Conservation (phyloP, 37 sponge, comb jelly and placozoan species). For the Axinella damicornis region DNA sequence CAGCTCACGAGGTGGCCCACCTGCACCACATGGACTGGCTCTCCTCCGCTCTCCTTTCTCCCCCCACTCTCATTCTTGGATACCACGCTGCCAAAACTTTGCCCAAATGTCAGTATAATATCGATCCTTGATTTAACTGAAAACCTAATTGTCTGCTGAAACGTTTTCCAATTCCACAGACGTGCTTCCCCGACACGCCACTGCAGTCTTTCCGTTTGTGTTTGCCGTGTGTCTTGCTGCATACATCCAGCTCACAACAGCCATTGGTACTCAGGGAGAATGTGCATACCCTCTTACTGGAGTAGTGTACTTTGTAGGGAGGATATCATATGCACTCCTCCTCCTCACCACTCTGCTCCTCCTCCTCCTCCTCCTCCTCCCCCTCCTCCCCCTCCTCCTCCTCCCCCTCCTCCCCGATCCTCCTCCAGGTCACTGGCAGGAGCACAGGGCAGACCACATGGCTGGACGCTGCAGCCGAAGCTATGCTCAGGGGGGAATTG, state of each 20-base stretch:
- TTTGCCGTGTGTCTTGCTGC: conserved; percentile 13
- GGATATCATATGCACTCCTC: not conserved
- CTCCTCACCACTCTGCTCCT: not conserved
- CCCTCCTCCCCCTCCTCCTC: not conserved
- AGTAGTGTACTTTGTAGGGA: not conserved
- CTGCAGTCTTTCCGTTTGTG: conserved; percentile 34
- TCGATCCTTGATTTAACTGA: too few species aligned
- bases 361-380: not conserved
- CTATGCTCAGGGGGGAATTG: conserved; percentile 70
- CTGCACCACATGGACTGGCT: conserved; percentile 49
- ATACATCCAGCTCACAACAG: conserved; percentile 8
- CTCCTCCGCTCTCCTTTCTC: conserved; percentile 7
- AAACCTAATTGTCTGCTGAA: too few species aligned
- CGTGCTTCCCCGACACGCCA: not conserved
- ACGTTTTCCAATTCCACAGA: not conserved
- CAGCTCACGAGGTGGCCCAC: conserved; percentile 78
- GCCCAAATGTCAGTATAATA: conserved; percentile 46
- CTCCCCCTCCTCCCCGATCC: not conserved
- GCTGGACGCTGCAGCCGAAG: conserved; percentile 49
- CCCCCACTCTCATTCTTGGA: conserved; percentile 27
- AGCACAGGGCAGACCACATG: conserved; percentile 64
- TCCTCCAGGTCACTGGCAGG: conserved; percentile 60
- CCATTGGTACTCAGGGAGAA: not conserved
- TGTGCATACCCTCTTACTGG: not conserved
- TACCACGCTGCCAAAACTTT: conserved; percentile 42